Percentiles rank a stretch among this genome's conserved stretches.
phyloP scores from a whole-genome alignment of 2,113 vertebrate species.

The Lichenostomus cassidix region DNA sequence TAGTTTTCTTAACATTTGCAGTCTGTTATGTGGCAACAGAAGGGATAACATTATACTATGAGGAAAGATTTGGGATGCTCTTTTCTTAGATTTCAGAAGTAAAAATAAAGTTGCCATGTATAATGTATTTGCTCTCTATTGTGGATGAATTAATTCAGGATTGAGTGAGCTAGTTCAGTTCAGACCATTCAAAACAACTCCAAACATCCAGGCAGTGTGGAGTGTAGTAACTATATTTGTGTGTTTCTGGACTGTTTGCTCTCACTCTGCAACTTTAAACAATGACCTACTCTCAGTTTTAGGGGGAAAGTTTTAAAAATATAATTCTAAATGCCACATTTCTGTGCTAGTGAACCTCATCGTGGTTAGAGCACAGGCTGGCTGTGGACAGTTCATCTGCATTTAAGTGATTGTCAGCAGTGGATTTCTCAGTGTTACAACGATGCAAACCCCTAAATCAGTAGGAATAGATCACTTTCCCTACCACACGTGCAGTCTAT shows the following conservation, averaged over 20 bases:
- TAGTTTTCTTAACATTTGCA: not conserved
- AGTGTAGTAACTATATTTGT: rapidly evolving
- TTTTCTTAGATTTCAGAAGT: not conserved
- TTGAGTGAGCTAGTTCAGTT: not conserved
- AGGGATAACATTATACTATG: not conserved
- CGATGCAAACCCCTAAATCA: not conserved
- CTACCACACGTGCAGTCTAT: not conserved
- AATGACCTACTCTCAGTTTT: not conserved
- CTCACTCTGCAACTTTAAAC: not conserved
- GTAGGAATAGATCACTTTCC: not conserved
- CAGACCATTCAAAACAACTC: not conserved
- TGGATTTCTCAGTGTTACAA: not conserved
- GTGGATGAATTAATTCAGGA: not conserved
- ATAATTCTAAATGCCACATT: not conserved
- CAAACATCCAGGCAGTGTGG: not conserved
- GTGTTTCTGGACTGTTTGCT: not conserved
- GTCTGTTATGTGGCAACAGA: not conserved
- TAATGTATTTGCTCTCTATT: not conserved
- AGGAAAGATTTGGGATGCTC: not conserved
- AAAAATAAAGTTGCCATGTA: not conserved
- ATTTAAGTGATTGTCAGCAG: not conserved
- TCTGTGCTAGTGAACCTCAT: not conserved
- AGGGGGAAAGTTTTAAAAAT: not conserved
- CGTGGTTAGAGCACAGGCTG: not conserved
- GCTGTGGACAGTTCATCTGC: not conserved